phyloP scores from a whole-genome alignment of 2,113 vertebrate species.

The Etia nguti region DNA sequence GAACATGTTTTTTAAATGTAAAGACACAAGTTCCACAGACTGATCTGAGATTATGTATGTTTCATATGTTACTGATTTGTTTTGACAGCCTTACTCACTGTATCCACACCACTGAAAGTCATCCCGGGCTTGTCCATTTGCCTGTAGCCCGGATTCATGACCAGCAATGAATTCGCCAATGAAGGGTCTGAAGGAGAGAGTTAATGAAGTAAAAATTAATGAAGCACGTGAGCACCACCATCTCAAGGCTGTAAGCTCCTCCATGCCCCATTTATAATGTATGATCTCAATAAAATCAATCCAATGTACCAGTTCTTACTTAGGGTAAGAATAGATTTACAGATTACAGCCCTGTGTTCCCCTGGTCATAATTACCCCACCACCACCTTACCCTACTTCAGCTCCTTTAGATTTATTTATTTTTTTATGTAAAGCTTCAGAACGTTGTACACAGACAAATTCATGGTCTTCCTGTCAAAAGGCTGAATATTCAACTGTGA shows the following conservation, averaged over 20 bases:
- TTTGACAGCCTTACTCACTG: slow-evolving; percentile 49
- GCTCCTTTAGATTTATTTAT: slow-evolving; percentile 28
- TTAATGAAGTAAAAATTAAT: slow-evolving; percentile 83
- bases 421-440: slow-evolving; percentile 62
- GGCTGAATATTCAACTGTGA: neutral
- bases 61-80: slow-evolving; percentile 59
- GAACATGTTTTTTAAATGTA: neutral
- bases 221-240: slow-evolving; percentile 75
- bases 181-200: slow-evolving; percentile 76
- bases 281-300: slow-evolving; percentile 84
- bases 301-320: slow-evolving; percentile 79
- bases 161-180: slow-evolving; percentile 61
- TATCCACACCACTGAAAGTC: slow-evolving; percentile 43
- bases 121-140: slow-evolving; percentile 34
- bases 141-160: slow-evolving; percentile 45
- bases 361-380: slow-evolving; percentile 59
- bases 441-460: slow-evolving; percentile 26
- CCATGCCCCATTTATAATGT: slow-evolving; percentile 78
- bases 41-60: slow-evolving; percentile 26
- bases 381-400: neutral
- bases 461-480: neutral
- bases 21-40: neutral
- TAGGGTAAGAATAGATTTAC: slow-evolving; percentile 74
- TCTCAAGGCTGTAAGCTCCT: slow-evolving; percentile 75
- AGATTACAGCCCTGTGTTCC: slow-evolving; percentile 67